Evolutionary conservation across 2,113 vertebrate species (phyloP).

Genomic region (Ariopsis seemanni): DNA sequence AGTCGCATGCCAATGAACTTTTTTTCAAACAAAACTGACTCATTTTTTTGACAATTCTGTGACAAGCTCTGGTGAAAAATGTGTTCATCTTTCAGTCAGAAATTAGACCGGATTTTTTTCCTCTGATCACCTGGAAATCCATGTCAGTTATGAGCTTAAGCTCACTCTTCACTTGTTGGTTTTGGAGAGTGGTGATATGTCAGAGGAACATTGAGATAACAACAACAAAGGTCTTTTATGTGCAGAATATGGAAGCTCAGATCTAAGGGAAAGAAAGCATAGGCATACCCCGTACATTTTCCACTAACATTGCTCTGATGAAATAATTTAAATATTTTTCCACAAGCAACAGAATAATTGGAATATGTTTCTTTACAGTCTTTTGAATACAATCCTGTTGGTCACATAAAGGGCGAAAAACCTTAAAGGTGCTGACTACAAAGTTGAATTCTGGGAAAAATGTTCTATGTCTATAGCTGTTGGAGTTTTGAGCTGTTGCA

Average conservation of each 20-base stretch:
- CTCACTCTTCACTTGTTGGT: constrained; percentile 28
- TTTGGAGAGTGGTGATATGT: constrained; percentile 52
- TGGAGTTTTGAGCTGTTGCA: too few relatives aligned
- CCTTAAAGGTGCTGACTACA: background rate
- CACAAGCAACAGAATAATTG: constrained; percentile 25
- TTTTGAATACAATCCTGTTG: background rate
- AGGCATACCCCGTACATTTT: constrained; percentile 29
- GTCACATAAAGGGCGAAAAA: background rate
- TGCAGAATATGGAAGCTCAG: constrained; percentile 5
- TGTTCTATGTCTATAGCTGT: too few relatives aligned
- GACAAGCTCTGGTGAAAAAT: constrained; percentile 20
- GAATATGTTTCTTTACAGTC: background rate
- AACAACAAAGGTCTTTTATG: constrained; percentile 56
- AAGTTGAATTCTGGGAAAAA: too few relatives aligned
- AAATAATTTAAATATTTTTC: constrained; percentile 11
- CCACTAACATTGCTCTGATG: background rate
- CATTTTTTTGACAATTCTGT: background rate
- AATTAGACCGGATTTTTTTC: constrained; percentile 8
- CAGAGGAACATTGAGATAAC: constrained; percentile 40
- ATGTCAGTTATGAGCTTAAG: constrained; percentile 27
- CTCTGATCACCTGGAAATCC: constrained; percentile 2
- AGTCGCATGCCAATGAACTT: background rate
- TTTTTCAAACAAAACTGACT: background rate
- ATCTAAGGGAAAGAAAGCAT: constrained; percentile 10
- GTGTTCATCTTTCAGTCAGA: constrained; percentile 10